Base-by-base conservation (phyloP, 2,888 invertebrate genomes). In the Xestobium rufovillosum region DNA sequence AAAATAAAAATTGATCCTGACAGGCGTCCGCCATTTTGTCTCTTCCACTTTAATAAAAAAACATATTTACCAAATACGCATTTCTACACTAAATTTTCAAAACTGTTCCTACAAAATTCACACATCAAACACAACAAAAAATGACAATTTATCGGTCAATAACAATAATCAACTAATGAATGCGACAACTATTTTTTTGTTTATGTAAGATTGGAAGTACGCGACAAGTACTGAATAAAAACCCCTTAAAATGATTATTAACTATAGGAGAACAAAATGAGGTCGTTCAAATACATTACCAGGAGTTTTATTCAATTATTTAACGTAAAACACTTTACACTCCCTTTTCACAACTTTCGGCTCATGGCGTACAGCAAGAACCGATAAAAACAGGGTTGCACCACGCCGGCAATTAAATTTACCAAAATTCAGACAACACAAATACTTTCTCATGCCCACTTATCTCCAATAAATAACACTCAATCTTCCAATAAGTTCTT, bases 21-120 rank as follows among this genome's bases (percentile, higher is more conserved):
- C 58, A 54, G 48, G 43, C 44, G 63, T 63, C 63, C 62, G 63
- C 65, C 65, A 65, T 65, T 63, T 65, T 65, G 65, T 55, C 48
- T 44, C 39, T 39, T 33, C 43, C 41, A 37, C 42, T 28, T 42
- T 43, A 43, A 41, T 39, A 44, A 37, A 42, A 42, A 42, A 46
- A 42, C 40, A 43, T 43, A 36, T 46, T 32, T 16, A 36, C 30
- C 14, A 37, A 35, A 38, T 25, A 29, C 37, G n/a, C n/a, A n/a
- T n/a, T n/a, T n/a, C n/a, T n/a, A n/a, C n/a, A n/a, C n/a, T n/a
- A n/a, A n/a, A n/a, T n/a, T n/a, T n/a, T n/a, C n/a, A n/a, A n/a
- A n/a, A n/a, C n/a, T n/a, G n/a, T n/a, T n/a, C n/a, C n/a, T n/a
- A n/a, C n/a, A n/a, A n/a, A n/a, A n/a, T n/a, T n/a, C n/a, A n/a